Evolutionary conservation across 2,888 invertebrate genomes (phyloP).

Genomic region (Ectemnius continuus): DNA sequence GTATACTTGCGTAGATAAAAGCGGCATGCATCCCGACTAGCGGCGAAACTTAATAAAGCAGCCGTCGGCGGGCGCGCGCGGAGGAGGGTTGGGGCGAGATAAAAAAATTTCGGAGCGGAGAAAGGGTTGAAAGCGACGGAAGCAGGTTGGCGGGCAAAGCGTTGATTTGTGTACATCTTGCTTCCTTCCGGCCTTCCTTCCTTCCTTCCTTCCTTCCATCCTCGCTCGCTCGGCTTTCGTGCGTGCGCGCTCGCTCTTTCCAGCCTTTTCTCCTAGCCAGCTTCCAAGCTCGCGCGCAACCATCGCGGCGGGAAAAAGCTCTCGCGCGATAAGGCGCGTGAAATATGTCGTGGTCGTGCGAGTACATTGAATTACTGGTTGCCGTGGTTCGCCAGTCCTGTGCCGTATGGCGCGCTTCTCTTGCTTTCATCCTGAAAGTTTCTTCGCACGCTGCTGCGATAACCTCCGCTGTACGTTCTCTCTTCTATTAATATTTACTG

Average conservation of each 20-base stretch:
- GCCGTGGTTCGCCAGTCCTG: not conserved
- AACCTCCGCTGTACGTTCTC: no score
- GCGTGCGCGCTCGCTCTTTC: constrained; percentile 6
- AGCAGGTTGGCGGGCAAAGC: constrained; percentile 17
- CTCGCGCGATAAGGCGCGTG: constrained; percentile 23
- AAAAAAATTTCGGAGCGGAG: not conserved
- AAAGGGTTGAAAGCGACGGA: constrained; percentile 5
- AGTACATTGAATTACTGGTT: constrained; percentile 20
- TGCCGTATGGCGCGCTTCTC: no score
- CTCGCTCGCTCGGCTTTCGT: not conserved
- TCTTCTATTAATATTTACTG: no score
- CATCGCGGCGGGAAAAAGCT: constrained; percentile 25
- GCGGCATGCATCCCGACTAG: no score
- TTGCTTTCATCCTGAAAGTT: no score
- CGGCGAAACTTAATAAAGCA: not conserved
- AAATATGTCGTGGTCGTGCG: constrained; percentile 24
- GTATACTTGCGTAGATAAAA: no score
- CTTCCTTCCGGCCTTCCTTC: constrained; percentile 2
- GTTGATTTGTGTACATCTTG: constrained; percentile 30
- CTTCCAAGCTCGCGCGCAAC: constrained; percentile 21
- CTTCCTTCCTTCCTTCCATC: constrained; percentile 13
- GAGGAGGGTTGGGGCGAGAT: not conserved
- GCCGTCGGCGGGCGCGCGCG: not conserved
- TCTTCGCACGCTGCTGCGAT: no score
- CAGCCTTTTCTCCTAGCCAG: no score